Conservation (phyloP, 37 sponge, comb jelly and placozoan species). For the Tethya wilhelma region DNA sequence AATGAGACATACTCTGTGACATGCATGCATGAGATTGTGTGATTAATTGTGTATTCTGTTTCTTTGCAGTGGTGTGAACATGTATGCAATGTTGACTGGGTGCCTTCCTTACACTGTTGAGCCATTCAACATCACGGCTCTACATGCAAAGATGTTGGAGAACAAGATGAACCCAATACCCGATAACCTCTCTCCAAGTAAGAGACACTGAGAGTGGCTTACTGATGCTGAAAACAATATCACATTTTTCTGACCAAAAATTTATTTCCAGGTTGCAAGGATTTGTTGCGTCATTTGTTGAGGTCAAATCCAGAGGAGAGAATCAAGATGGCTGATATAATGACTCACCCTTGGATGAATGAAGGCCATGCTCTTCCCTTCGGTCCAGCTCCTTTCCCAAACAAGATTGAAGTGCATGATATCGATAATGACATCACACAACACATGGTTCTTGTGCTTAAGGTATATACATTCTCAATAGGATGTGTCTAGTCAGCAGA, state of each 20-base stretch:
- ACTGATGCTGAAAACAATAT: neutral
- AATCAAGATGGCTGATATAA: slow-evolving; percentile 77
- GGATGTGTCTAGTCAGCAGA: no score
- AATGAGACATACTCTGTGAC: no score
- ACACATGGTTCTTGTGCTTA: slow-evolving; percentile 74
- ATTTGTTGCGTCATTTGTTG: slow-evolving; percentile 76
- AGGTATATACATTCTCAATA: neutral
- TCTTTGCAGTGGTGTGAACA: slow-evolving; percentile 91
- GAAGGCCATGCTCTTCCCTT: slow-evolving; percentile 42
- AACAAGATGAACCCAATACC: slow-evolving; percentile 98
- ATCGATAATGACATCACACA: slow-evolving; percentile 68
- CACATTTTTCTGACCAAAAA: neutral
- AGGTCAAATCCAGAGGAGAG: slow-evolving; percentile 71
- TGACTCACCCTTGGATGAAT: slow-evolving; percentile 88
- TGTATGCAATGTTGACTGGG: slow-evolving; percentile 99
- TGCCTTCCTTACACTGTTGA: slow-evolving; percentile 94
- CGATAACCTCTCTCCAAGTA: slow-evolving; percentile 68
- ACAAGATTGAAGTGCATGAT: slow-evolving; percentile 17
- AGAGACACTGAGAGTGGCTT: neutral
- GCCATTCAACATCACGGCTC: slow-evolving; percentile 93
- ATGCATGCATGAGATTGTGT: slow-evolving; percentile 18
- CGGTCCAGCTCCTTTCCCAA: slow-evolving; percentile 72
- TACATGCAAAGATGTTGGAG: slow-evolving; percentile 97
- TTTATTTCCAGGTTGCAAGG: slow-evolving; percentile 69
- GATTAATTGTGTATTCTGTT: slow-evolving; percentile 5